A percentile compares a stretch with the other conserved stretches of the same genome.
These are phyloP conservation scores for Caenorhabditis doughertyi DNA, from an alignment of 2,888 invertebrate genomes.

Conservation along the genomic window DNA sequence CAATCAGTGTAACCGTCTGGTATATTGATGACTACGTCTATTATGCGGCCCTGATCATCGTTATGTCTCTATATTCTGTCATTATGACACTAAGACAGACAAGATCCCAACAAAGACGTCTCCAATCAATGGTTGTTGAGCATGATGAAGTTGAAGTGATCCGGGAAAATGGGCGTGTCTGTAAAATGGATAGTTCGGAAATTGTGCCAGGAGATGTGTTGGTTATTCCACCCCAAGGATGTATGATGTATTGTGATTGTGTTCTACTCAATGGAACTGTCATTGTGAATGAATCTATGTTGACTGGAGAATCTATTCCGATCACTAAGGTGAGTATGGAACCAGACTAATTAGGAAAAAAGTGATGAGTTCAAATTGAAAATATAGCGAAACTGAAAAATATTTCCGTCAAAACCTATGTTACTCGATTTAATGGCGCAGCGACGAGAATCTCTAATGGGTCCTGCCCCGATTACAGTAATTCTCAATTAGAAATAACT, in stretches of 20 bases:
- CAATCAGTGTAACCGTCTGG: slow-evolving; percentile 87
- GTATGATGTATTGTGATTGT: slow-evolving; percentile 89
- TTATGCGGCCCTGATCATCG: slow-evolving; percentile 91
- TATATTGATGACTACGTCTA: slow-evolving; percentile 90
- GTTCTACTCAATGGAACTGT: slow-evolving; percentile 92
- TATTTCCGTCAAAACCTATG: too few species aligned
- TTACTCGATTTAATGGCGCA: too few species aligned
- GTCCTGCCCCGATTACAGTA: too few species aligned
- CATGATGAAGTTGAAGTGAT: slow-evolving; percentile 51
- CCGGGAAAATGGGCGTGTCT: slow-evolving; percentile 34
- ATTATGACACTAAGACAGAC: slow-evolving; percentile 78
- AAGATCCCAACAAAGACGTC: slow-evolving; percentile 45
- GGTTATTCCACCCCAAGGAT: slow-evolving; percentile 89
- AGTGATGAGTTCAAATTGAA: too few species aligned
- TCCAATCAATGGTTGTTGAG: slow-evolving; percentile 60
- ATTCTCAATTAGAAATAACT: too few species aligned
- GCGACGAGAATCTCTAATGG: too few species aligned
- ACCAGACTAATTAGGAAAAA: too few species aligned
- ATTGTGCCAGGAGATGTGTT: slow-evolving; percentile 87
- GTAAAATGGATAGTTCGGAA: slow-evolving; percentile 57
- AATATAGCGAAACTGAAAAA: too few species aligned
- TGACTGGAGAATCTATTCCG: slow-evolving; percentile 95
- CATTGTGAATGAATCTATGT: slow-evolving; percentile 95
- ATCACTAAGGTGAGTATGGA: slow-evolving; percentile 90
- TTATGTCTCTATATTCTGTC: slow-evolving; percentile 90